Evolutionary conservation across 1,140 invertebrate species (phyloP).

Genomic region (Heliconius himera): DNA sequence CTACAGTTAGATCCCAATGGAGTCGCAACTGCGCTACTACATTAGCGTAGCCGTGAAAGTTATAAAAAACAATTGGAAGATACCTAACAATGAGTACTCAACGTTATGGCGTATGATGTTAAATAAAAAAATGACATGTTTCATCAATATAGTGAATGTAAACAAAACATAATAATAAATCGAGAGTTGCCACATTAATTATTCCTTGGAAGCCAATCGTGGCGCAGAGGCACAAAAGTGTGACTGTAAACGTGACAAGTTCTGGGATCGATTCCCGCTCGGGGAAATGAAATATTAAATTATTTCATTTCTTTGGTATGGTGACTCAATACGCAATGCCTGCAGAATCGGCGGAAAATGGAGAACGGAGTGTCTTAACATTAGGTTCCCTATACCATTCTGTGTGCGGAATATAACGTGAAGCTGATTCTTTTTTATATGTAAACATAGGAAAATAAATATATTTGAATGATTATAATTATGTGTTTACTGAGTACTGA

Average conservation of each 20-base stretch:
- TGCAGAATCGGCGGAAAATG: too few relatives aligned
- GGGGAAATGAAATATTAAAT: too few relatives aligned
- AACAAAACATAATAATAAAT: not conserved
- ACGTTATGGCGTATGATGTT: not conserved
- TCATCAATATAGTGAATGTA: not conserved
- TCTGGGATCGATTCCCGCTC: too few relatives aligned
- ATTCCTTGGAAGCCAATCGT: too few relatives aligned
- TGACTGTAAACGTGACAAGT: too few relatives aligned
- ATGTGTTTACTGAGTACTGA: not conserved
- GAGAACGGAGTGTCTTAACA: too few relatives aligned
- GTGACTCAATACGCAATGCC: too few relatives aligned
- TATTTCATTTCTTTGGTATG: too few relatives aligned
- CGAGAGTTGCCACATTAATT: not conserved
- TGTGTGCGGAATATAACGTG: too few relatives aligned
- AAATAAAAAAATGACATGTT: not conserved
- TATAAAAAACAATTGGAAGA: not conserved
- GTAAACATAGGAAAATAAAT: not conserved
- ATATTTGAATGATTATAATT: not conserved
- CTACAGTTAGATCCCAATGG: too few relatives aligned
- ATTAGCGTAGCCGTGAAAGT: not conserved
- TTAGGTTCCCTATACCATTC: too few relatives aligned
- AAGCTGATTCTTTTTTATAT: not conserved
- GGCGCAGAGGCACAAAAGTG: too few relatives aligned
- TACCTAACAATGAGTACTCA: not conserved
- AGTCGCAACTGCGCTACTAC: not conserved